phyloP scores from a whole-genome alignment of 1,140 invertebrate species.

The Lanistes nyassanus region DNA sequence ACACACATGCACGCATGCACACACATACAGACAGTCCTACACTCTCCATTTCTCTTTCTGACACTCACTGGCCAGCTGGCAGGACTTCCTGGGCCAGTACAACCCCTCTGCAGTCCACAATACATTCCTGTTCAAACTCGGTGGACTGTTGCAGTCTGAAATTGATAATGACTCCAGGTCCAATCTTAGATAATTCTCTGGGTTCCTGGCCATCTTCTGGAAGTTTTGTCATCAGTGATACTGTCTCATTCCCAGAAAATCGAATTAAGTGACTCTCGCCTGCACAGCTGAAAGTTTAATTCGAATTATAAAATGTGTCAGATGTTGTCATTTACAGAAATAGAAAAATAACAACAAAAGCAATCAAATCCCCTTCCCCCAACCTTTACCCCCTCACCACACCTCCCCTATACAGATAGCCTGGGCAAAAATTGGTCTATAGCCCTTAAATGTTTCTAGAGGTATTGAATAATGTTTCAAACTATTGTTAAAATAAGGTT shows the following conservation, averaged over 20 bases:
- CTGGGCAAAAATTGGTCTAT: no score
- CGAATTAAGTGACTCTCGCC: neutral
- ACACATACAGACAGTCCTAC: neutral
- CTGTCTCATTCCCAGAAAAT: neutral
- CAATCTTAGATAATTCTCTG: neutral
- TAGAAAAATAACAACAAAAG: neutral
- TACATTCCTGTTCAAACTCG: neutral
- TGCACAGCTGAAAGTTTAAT: neutral
- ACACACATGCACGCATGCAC: neutral
- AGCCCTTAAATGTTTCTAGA: no score
- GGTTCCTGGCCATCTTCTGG: neutral
- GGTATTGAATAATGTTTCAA: no score
- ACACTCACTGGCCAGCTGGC: constrained; percentile 1
- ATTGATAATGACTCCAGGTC: constrained; percentile 8
- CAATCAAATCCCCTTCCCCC: no score
- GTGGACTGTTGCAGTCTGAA: neutral
- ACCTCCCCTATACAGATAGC: no score
- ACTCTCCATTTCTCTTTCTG: neutral
- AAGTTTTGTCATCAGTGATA: neutral
- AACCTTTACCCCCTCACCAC: no score
- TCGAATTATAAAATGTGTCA: neutral
- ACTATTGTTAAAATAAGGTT: no score
- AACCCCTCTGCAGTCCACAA: constrained; percentile 15
- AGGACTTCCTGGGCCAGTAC: constrained; percentile 2
- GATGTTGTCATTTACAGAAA: neutral